These are phyloP conservation scores for Cardinalis cardinalis DNA, from an alignment of 2,113 vertebrate species.

Conservation along the genomic window DNA sequence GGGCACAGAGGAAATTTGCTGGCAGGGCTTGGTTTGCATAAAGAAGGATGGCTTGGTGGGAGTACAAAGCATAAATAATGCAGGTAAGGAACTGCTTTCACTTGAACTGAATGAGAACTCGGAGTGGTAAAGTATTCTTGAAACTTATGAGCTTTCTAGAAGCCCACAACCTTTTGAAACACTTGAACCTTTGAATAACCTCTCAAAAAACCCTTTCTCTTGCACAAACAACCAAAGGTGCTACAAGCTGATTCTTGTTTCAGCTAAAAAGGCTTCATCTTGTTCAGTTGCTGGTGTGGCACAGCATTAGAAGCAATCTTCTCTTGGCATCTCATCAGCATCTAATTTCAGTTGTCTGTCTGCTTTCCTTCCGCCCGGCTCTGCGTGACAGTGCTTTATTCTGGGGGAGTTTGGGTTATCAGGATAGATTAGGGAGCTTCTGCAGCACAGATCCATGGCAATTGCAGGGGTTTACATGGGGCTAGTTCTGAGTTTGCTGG, in stretches of 20 bases:
- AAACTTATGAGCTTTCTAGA: neutral
- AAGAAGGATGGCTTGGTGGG: neutral
- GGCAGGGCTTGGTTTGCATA: neutral
- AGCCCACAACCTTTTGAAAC: neutral
- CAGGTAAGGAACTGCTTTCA: neutral
- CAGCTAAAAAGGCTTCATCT: neutral
- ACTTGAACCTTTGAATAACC: neutral
- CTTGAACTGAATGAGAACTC: neutral
- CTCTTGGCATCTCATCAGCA: slow-evolving; percentile 25
- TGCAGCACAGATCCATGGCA: neutral
- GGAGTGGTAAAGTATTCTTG: neutral
- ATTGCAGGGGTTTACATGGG: neutral
- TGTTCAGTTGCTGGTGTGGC: neutral
- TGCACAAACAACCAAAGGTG: neutral
- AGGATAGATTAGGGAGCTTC: neutral
- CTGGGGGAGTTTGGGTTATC: neutral
- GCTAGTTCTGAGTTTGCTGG: neutral
- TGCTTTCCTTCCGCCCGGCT: neutral
- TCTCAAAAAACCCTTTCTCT: neutral
- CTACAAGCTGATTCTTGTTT: neutral
- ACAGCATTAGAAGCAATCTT: neutral
- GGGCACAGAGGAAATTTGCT: neutral
- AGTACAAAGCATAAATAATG: neutral
- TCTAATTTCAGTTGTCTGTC: slow-evolving; percentile 8
- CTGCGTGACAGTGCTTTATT: neutral